These are phyloP conservation scores for Porites rus DNA, from an alignment of 92 coral and sea anemone genomes.

Conservation along the genomic window DNA sequence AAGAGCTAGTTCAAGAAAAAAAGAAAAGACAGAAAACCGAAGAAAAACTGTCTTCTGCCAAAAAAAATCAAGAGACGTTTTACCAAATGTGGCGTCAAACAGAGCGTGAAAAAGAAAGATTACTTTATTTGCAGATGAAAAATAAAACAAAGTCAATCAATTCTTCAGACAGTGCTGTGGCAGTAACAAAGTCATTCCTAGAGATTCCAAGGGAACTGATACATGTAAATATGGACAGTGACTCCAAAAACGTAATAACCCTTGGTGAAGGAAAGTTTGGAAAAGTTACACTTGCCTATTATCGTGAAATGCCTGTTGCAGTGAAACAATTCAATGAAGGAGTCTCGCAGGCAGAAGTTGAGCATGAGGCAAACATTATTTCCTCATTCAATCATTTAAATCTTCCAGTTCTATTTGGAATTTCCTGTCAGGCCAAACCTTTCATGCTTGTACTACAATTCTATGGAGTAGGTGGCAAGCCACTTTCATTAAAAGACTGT, in stretches of 20 bases:
- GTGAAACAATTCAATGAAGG: conserved; percentile 32
- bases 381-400: conserved; percentile 24
- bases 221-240: neutral
- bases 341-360: conserved; percentile 5
- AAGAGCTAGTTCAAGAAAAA: conserved; percentile 25
- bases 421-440: conserved; percentile 11
- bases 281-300: conserved; percentile 17
- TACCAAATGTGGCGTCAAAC: conserved; percentile 26
- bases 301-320: conserved; percentile 23
- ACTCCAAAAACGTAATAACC: conserved; percentile 7
- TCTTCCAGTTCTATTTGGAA: conserved; percentile 19
- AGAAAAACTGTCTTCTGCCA: conserved; percentile 6
- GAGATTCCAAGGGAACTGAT: neutral
- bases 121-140: neutral
- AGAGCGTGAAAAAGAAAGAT: conserved; percentile 23
- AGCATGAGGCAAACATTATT: conserved; percentile 42
- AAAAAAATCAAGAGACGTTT: conserved; percentile 18
- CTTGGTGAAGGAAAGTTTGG: conserved; percentile 17
- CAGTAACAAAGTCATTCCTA: neutral
- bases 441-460: conserved; percentile 5
- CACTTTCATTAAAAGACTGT: conserved; percentile 9
- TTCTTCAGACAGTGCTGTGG: conserved; percentile 1
- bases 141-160: conserved; percentile 9
- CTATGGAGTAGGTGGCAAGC: conserved; percentile 16
- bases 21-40: conserved; percentile 15